These are phyloP conservation scores for Leptopilina myrica DNA, from an alignment of 2,888 invertebrate species.

Conservation along the genomic window DNA sequence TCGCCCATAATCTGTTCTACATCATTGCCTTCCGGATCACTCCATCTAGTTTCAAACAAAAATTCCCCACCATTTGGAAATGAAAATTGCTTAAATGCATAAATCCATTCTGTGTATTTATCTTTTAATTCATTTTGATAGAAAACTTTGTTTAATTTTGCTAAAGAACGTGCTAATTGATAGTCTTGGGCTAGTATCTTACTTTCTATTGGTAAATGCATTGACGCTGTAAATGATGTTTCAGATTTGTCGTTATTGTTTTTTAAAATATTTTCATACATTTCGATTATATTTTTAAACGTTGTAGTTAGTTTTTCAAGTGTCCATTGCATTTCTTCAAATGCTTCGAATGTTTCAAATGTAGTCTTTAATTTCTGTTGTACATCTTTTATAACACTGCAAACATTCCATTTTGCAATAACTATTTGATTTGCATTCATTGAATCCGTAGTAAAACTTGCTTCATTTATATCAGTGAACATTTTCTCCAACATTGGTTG, in stretches of 20 bases:
- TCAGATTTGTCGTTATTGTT: background rate
- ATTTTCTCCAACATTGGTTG: background rate
- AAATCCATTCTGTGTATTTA: background rate
- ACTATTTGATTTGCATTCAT: background rate
- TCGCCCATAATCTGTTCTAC: background rate
- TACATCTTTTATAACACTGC: background rate
- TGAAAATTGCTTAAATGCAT: slow-evolving; percentile 4
- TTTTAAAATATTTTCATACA: background rate
- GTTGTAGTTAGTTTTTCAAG: background rate
- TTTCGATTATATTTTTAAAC: background rate
- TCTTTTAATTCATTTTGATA: background rate
- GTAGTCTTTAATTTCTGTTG: background rate
- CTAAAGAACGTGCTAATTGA: background rate
- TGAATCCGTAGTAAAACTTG: background rate
- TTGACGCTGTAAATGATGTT: background rate
- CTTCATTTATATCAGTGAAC: background rate
- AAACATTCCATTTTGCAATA: background rate
- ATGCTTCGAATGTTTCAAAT: background rate
- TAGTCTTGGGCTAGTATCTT: background rate
- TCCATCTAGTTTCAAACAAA: background rate
- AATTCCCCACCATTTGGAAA: background rate
- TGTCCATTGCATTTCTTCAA: background rate
- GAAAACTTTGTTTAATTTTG: background rate
- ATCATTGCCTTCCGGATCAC: background rate
- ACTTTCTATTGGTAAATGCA: background rate